Percentiles rank a stretch among this genome's conserved stretches.
Evolutionary conservation across 2,797 vertebrate genomes (phyloP).

Genomic region (Aselliscus stoliczkanus): DNA sequence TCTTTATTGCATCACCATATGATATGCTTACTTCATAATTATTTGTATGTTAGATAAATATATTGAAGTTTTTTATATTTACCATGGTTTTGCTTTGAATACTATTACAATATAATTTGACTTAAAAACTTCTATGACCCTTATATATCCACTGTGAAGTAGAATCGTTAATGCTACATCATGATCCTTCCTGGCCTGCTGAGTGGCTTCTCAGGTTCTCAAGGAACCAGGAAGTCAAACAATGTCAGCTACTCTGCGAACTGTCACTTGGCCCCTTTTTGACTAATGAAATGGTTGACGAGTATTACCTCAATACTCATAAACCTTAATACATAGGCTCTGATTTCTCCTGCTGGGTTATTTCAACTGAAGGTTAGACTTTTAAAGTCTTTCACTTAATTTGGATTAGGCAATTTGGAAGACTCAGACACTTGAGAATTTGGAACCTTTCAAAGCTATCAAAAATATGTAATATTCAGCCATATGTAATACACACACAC

Average conservation of each 20-base stretch:
- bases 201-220: not conserved
- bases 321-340: not conserved
- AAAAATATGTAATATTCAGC: not conserved
- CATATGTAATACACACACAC: not conserved
- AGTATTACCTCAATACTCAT: slow-evolving; percentile 33
- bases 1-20: not conserved
- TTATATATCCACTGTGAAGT: not conserved
- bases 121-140: not conserved
- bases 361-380: not conserved
- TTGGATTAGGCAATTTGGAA: not conserved
- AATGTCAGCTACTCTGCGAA: not conserved
- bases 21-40: not conserved
- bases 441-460: not conserved
- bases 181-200: not conserved
- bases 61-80: not conserved
- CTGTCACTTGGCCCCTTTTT: not conserved
- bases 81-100: not conserved
- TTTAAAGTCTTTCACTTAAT: slow-evolving; percentile 17
- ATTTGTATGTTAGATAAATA: not conserved
- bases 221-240: not conserved
- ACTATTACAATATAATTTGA: not conserved
- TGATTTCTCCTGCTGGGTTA: not conserved
- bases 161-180: not conserved
- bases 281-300: not conserved
- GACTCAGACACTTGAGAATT: not conserved